Base-by-base conservation (phyloP, 2,888 invertebrate species). In the Lepidocyrtoides sp. region DNA sequence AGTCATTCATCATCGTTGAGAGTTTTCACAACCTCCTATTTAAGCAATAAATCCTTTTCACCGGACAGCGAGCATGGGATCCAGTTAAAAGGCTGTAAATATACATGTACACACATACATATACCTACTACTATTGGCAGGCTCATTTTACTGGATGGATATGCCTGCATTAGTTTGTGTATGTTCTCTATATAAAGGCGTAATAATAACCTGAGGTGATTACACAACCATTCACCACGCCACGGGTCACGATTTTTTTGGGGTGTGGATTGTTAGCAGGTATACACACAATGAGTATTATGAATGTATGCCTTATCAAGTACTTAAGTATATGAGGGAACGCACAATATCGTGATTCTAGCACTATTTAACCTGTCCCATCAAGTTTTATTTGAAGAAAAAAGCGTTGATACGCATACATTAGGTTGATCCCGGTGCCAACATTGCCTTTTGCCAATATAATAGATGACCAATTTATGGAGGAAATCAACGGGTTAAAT, bases 1-100 rank as follows among this genome's bases (percentile, higher is more conserved):
- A 81, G 63, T 69, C 90, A 90, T 90, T 90, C 90, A 90, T 90
- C 90, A 90, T 90, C 66, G 84, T 79, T 85, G 81, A 72, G 83
- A 79, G 29, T 84, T 89, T 84, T 84, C 89, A 84, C 84, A 90
- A 90, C 36, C 66, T 79, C 54, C 79, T 84, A 84, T 85, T 90
- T 79, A 75, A 32, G 77, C 89, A 89, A 90, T 90, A 90, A 90
- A 90, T 90, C 85, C 85, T 79, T 72, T 85, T 32, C 77, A 63
- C 83, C 54, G 90, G 90, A 90, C 90, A 90, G 60, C 75, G 32
- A 51, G 26, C 81, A 63, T 77, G 87, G 69, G 77, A 77, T 44
- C 5, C 77, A 63, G 75, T 57, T 48, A 87, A 86, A 77, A 54
- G 85, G 20, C 54, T 75, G 57, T 85, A 81, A 88, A 79, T 69